Evolutionary conservation across 2,797 vertebrate species (phyloP), one percentile per base, ranked within the genome.

Genomic region (Cyclopterus lumpus): DNA sequence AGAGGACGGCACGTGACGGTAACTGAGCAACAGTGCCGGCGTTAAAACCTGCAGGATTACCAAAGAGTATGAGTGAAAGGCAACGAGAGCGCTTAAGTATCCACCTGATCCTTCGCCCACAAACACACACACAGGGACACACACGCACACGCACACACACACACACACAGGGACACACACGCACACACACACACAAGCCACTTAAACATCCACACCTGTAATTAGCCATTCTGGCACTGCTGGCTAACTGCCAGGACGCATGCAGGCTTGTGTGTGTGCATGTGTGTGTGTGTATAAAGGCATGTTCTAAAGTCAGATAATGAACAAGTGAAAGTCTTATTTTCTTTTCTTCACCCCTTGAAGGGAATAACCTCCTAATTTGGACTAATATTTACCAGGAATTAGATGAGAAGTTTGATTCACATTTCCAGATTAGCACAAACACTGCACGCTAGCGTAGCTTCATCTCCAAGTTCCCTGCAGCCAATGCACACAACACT

Each of bases 191-290:
- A 63, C 83, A 83, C 75, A 75, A 85, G 84, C 84, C 86, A 89
- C 82, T 90, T 86, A 78, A 91, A 88, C 83, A 91, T 87, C 91
- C 87, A 92, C 86, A 92, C 90, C 89, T 86, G 90, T 90, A 91
- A 93, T 94, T 92, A 91, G 86, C 79, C 69, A 80, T 73, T 77
- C 77, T 86, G 86, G 72, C 57, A 82, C 86, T 12, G 65, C 44
- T 49, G 65, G 32, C 77, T 59, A 20, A 51, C 70, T 72, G 73
- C 77, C 71, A 71, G 72, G 64, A 71, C 28, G 22, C 34, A 8
- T 1, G 34, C 6, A 36, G 2, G 34, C 57, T 16, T 1, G 4
- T 55, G 24, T 69, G 32, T 72, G 32, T 54, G 59, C 58, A 80
- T 22, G 32, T 58, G 38, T 58, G 30, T n/a, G 18, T 20, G 34